Percentiles rank a stretch among this genome's conserved stretches.
Evolutionary conservation across 2,797 vertebrate species (phyloP).

Genomic region (Coendou prehensilis): DNA sequence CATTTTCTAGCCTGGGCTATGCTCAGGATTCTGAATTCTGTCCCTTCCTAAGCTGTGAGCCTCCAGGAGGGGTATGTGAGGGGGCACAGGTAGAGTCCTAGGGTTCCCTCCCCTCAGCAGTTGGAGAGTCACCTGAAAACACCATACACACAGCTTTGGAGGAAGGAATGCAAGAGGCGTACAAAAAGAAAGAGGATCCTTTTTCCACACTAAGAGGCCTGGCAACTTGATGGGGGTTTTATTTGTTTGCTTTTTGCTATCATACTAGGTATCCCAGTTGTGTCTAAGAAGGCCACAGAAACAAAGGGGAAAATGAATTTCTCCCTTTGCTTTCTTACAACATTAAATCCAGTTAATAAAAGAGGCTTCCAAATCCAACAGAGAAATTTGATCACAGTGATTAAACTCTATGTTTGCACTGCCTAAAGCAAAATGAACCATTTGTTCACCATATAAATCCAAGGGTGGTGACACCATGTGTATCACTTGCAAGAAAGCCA

Average conservation of each 20-base stretch:
- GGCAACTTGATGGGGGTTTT: neutral
- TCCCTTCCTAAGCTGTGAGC: neutral
- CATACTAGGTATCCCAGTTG: neutral
- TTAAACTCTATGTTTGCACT: neutral
- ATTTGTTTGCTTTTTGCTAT: too few species aligned
- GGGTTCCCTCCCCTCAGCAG: accelerated
- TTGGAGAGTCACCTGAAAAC: neutral
- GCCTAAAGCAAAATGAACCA: neutral
- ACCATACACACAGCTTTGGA: neutral
- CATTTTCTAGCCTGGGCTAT: neutral
- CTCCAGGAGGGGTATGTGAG: accelerated
- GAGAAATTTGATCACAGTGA: neutral
- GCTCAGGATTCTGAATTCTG: too few species aligned
- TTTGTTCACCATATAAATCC: neutral
- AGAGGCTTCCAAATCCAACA: neutral
- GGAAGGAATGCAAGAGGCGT: neutral
- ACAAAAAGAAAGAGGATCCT: neutral
- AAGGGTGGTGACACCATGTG: accelerated
- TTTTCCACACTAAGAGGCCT: neutral
- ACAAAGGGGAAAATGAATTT: neutral
- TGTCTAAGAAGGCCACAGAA: neutral
- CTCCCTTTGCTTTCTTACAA: neutral
- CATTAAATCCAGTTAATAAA: neutral
- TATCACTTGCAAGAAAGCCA: neutral
- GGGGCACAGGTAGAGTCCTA: accelerated